phyloP scores from a whole-genome alignment of 2,888 invertebrate genomes.

The Congeria kusceri region DNA sequence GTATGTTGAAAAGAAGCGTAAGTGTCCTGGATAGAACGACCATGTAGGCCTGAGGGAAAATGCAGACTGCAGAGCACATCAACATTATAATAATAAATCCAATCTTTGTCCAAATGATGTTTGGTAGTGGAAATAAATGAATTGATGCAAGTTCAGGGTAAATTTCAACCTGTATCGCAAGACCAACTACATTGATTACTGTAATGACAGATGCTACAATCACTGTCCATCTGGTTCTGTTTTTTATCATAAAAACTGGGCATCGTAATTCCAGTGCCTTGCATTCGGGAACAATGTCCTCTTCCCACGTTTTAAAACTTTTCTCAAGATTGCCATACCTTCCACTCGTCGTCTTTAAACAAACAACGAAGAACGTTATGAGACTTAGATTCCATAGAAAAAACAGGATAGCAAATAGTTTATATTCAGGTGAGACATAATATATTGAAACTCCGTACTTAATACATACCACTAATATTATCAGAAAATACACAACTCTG shows the following conservation, averaged over 20 bases:
- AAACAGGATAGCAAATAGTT: conserved; percentile 1
- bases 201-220: conserved; percentile 4
- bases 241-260: conserved; percentile 12
- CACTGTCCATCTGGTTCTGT: not conserved
- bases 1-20: conserved; percentile 14
- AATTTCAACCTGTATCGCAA: conserved; percentile 13
- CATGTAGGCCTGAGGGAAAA: conserved; percentile 8
- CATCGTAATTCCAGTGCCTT: conserved; percentile 19
- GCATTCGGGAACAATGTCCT: conserved; percentile 19
- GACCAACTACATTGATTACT: not conserved
- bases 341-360: conserved; percentile 20
- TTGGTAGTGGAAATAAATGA: conserved; percentile 11
- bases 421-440: conserved; percentile 4
- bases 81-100: not conserved
- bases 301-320: conserved; percentile 29
- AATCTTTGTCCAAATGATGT: not conserved
- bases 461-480: not conserved
- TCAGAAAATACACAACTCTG: not conserved
- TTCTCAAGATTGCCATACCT: conserved; percentile 31
- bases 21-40: conserved; percentile 6
- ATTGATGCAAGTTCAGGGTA: not conserved
- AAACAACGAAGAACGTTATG: not conserved
- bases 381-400: conserved; percentile 4
- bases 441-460: conserved; percentile 12
- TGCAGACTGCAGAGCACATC: conserved; percentile 1